Percentiles rank a stretch among this genome's conserved stretches.
Conservation (phyloP, 2,797 vertebrate genomes). For the Enteromius mattozi region DNA sequence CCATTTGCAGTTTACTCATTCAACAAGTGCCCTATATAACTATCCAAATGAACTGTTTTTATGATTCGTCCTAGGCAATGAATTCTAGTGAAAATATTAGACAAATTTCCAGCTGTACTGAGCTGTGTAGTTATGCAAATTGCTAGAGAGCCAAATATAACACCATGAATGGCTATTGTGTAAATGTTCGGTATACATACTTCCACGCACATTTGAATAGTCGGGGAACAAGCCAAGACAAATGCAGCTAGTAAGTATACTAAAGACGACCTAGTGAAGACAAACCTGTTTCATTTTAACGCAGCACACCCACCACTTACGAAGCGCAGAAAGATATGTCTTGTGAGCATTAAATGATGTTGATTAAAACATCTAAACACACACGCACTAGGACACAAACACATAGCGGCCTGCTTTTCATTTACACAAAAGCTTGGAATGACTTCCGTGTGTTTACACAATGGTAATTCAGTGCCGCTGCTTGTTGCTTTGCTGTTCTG, state of each 20-base stretch:
- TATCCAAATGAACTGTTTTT: background rate
- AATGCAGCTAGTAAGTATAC: background rate
- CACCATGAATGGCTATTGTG: constrained; percentile 17
- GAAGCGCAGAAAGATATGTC: background rate
- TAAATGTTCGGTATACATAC: constrained; percentile 7
- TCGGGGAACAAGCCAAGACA: constrained; percentile 1
- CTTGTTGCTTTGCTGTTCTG: constrained; percentile 5
- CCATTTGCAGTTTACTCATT: background rate
- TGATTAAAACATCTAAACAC: constrained; percentile 7
- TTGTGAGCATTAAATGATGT: background rate
- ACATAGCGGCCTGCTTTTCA: background rate
- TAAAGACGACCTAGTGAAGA: constrained; percentile 8
- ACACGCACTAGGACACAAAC: background rate
- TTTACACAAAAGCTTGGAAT: constrained; percentile 29
- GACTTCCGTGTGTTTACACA: constrained; percentile 13
- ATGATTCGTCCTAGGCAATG: background rate
- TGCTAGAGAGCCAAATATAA: background rate
- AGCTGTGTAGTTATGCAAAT: background rate
- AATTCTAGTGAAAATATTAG: background rate
- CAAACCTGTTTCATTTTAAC: constrained; percentile 18
- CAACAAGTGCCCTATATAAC: background rate
- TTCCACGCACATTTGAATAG: background rate
- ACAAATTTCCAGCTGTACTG: background rate
- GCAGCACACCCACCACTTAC: background rate
- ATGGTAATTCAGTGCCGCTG: background rate